Conservation (phyloP, 2,113 vertebrate species). For the Chloebia gouldiae region DNA sequence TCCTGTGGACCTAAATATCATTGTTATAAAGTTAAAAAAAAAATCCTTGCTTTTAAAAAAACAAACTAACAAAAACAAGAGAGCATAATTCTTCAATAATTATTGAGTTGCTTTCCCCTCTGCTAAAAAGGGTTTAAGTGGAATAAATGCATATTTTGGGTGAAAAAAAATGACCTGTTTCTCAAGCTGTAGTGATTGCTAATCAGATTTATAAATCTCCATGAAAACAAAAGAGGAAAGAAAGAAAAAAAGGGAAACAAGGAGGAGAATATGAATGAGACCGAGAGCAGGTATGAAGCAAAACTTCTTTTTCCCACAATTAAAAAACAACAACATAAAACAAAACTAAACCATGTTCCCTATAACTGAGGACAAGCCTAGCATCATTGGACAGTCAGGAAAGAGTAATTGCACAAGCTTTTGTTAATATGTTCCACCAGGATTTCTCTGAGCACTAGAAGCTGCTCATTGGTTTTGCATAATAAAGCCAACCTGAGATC, state of each 20-base stretch:
- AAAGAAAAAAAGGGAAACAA: background rate
- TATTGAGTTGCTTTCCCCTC: slow-evolving; percentile 22
- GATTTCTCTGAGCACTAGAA: slow-evolving; percentile 39
- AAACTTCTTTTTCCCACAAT: slow-evolving; percentile 9
- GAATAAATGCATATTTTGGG: slow-evolving; percentile 57
- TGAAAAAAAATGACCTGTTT: slow-evolving; percentile 51
- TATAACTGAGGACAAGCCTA: background rate
- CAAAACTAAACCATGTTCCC: background rate
- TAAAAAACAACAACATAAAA: slow-evolving; percentile 14
- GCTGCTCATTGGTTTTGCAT: slow-evolving; percentile 53
- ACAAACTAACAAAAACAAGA: background rate
- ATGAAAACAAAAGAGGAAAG: background rate
- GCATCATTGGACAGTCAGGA: slow-evolving; percentile 54
- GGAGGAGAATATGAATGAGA: slow-evolving; percentile 4
- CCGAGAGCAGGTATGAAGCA: slow-evolving; percentile 8
- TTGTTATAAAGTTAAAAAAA: slow-evolving; percentile 41
- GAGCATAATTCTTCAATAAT: slow-evolving; percentile 57
- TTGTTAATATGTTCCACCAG: slow-evolving; percentile 54
- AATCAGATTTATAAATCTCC: background rate
- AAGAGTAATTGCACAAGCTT: slow-evolving; percentile 42
- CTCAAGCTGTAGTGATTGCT: background rate
- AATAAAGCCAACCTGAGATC: slow-evolving; percentile 60
- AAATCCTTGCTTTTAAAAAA: background rate
- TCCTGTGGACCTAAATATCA: slow-evolving; percentile 55
- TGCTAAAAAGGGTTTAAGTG: slow-evolving; percentile 10